Conservation (phyloP, 2,888 invertebrate genomes). For the Orchestes rusci region DNA sequence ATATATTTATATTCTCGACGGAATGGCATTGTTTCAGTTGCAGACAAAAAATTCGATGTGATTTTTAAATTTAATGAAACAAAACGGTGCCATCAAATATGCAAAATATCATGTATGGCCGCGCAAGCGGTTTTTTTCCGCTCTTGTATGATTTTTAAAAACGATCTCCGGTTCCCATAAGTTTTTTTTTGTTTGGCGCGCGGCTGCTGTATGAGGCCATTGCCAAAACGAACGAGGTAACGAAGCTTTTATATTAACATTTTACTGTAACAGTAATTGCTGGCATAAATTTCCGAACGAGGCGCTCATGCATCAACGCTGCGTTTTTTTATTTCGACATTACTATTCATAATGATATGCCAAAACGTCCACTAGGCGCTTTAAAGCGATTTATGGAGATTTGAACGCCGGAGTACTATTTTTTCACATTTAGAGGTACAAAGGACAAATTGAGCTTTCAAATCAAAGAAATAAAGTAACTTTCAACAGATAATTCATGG, state of each 20-base stretch:
- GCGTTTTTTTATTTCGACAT: too few species aligned
- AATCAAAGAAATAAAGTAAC: too few species aligned
- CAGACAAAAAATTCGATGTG: conserved; percentile 44
- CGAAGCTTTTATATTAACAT: conserved; percentile 34
- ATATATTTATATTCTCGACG: conserved; percentile 46
- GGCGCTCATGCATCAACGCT: conserved; percentile 28
- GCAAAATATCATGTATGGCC: conserved; percentile 39
- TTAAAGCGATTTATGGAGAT: too few species aligned
- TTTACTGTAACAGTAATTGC: conserved; percentile 36
- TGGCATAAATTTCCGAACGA: conserved; percentile 34
- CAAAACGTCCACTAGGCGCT: too few species aligned
- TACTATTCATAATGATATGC: too few species aligned
- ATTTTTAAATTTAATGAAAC: conserved; percentile 46
- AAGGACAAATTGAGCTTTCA: too few species aligned
- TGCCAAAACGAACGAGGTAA: conserved; percentile 14
- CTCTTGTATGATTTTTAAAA: conserved; percentile 36
- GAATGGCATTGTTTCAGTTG: conserved; percentile 43
- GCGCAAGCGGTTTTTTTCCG: conserved; percentile 36
- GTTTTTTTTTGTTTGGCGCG: conserved; percentile 19
- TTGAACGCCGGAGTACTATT: too few species aligned
- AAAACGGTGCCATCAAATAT: conserved; percentile 42
- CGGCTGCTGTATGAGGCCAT: conserved; percentile 20
- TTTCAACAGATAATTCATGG: too few species aligned
- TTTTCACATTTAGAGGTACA: too few species aligned
- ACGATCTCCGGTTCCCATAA: conserved; percentile 29